Evolutionary conservation across 2,888 invertebrate genomes (phyloP), one percentile per base, ranked within the genome.

Genomic region (Acrobasis suavella): DNA sequence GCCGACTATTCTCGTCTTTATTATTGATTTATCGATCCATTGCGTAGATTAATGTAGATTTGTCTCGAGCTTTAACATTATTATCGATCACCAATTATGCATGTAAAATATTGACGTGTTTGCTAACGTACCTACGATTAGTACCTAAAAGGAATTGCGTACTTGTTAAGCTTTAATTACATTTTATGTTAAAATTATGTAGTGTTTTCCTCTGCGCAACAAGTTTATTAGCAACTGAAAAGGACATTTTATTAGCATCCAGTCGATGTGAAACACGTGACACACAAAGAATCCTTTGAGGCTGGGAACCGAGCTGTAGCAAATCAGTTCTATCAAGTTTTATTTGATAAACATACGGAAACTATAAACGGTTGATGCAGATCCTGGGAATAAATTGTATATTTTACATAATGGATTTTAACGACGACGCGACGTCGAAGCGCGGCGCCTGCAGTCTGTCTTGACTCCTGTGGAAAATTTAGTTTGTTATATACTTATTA

Each of bases 1-100:
- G 65, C 67, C 64, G 65, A 49, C 63, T 65, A 68, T 70, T 73
- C 72, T 69, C 66, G 69, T 60, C 46, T 60, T 63, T 56, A 42
- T 51, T 51, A 51, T 51, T 51, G 52, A 60, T 51, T 51, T 60
- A 60, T 50, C 50, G 60, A 52, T 39, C 39, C 51, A 60, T 60
- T 60, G 51, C 50, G 42, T 60, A 39, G 60, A 60, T 60, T 51
- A 59, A 60, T 60, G 56, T 22, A 56, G 56, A 56, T 56, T 42
- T 56, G 56, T 56, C 56, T 42, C 9, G 56, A 56, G 17, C 17
- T 42, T 56, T 56, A 56, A 56, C 46, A 56, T 46, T 56, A 56
- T 56, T 56, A 60, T 60, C 39, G 60, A 60, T 60, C 38, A 59
- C 22, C 51, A 51, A 60, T 60, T 60, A 60, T 60, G 50, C 38